Evolutionary conservation across 2,113 vertebrate genomes (phyloP), one percentile per base, ranked within the genome.

Genomic region (Gobio gobio): DNA sequence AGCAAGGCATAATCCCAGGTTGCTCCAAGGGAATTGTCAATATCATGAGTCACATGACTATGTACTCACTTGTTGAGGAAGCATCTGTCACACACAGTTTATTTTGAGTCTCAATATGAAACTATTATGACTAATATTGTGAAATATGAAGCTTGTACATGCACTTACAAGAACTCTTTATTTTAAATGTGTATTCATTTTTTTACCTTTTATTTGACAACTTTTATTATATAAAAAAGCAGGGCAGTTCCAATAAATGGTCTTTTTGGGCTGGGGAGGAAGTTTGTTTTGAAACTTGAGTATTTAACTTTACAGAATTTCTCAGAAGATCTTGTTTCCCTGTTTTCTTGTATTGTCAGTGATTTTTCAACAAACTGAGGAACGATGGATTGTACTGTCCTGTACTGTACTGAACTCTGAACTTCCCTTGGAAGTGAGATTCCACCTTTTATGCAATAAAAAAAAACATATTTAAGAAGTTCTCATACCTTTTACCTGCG

Each of bases 401-500:
- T 43, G 36, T n/a, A 72, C 29, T 33, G 63, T 33, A 33, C 4
- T 43, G 18, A 70, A 43, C 2, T 36, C 66, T 2, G 66, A 5
- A 12, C 36, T n/a, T 43, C 20, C 10, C 20, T 43, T 72, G 10
- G 33, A 22, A 20, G 66, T 70, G 22, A 40, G 33, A 70, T 70
- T 70, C 4, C 10, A 70, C 20, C 9, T 43, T 70, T 40, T 7
- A 72, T 22, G 33, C 68, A 72, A 72, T n/a, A 43, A n/a, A 12
- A 70, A 70, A n/a, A 5, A 12, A n/a, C 36, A 24, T 4, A 45
- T 36, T 54, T 59, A 22, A 4, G 22, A 4, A 8, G 29, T 56
- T 24, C 43, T 82, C 82, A 33, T 90, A 91, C 90, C 89, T 91
- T 88, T 91, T 82, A 88, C 86, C 88, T 89, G 86, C 66, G 83